phyloP scores from a whole-genome alignment of 2,888 invertebrate genomes.

The Notodonta ziczac region DNA sequence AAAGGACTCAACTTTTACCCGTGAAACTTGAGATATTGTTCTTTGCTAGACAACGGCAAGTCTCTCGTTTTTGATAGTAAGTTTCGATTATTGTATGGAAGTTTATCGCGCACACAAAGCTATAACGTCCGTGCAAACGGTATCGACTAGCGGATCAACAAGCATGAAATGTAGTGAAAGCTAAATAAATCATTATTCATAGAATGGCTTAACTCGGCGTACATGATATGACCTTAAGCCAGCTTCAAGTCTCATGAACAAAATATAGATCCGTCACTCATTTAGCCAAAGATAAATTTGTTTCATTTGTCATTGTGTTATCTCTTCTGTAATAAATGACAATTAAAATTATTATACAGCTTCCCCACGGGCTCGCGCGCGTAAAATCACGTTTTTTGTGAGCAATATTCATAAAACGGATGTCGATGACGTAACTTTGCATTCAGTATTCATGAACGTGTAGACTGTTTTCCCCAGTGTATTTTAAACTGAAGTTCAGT shows the following conservation, averaged over 20 bases:
- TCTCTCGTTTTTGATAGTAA: too few relatives aligned
- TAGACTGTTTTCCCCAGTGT: constrained; percentile 7
- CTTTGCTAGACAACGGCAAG: constrained; percentile 8
- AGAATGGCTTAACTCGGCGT: too few relatives aligned
- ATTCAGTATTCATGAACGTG: constrained; percentile 10
- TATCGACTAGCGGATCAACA: too few relatives aligned
- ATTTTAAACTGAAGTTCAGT: constrained; percentile 5
- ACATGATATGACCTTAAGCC: too few relatives aligned
- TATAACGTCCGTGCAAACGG: too few relatives aligned
- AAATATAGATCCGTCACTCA: constrained; percentile 18
- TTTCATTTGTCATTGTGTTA: constrained; percentile 42
- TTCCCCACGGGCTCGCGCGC: constrained; percentile 5
- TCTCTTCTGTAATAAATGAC: constrained; percentile 45
- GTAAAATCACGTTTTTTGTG: constrained; percentile 4
- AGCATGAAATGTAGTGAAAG: too few relatives aligned
- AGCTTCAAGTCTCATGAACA: too few relatives aligned
- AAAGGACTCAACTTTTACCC: constrained; percentile 4
- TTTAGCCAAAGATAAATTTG: constrained; percentile 25
- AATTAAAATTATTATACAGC: constrained; percentile 37
- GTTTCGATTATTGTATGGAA: too few relatives aligned
- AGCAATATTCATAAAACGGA: constrained; percentile 8
- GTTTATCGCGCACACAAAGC: too few relatives aligned
- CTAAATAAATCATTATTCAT: too few relatives aligned
- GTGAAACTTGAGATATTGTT: too few relatives aligned
- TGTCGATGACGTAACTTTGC: constrained; percentile 5